These are phyloP conservation scores for Sigmodon hispidus DNA, from an alignment of 2,113 vertebrate species.

Conservation along the genomic window DNA sequence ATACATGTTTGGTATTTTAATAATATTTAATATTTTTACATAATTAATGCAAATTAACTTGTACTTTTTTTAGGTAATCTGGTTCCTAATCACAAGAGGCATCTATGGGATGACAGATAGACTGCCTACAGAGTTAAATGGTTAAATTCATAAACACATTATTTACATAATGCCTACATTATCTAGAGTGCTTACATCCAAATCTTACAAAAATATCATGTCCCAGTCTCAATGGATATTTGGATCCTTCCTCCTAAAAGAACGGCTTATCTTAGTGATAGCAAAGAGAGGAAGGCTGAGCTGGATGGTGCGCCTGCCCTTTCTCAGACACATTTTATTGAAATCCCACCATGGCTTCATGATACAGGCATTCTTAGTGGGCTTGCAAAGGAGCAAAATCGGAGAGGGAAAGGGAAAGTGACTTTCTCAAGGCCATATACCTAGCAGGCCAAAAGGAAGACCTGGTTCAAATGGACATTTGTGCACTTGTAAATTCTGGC, in stretches of 20 bases:
- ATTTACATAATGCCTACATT: not conserved
- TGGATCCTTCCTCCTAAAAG: conserved; percentile 41
- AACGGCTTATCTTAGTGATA: not conserved
- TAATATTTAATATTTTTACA: conserved; percentile 43
- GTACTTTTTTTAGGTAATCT: not conserved
- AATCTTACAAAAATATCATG: not conserved
- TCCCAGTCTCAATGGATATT: not conserved
- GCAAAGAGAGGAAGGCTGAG: not conserved
- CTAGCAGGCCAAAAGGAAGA: not conserved
- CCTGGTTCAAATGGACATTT: not conserved
- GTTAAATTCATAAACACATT: not conserved
- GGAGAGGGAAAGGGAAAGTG: conserved; percentile 5
- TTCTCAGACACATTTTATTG: not conserved
- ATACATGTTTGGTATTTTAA: conserved; percentile 28
- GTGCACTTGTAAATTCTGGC: conserved; percentile 20
- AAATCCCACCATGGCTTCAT: not conserved
- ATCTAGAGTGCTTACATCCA: not conserved
- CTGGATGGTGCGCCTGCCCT: not conserved
- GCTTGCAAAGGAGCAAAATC: conserved; percentile 17
- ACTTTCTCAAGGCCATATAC: conserved; percentile 37
- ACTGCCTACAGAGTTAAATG: not conserved
- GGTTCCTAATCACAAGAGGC: conserved; percentile 24
- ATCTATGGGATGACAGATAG: not conserved
- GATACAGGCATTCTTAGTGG: not conserved
- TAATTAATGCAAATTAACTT: conserved; percentile 36